These are phyloP conservation scores for Abramis brama DNA, from an alignment of 2,113 vertebrate genomes.

Conservation along the genomic window DNA sequence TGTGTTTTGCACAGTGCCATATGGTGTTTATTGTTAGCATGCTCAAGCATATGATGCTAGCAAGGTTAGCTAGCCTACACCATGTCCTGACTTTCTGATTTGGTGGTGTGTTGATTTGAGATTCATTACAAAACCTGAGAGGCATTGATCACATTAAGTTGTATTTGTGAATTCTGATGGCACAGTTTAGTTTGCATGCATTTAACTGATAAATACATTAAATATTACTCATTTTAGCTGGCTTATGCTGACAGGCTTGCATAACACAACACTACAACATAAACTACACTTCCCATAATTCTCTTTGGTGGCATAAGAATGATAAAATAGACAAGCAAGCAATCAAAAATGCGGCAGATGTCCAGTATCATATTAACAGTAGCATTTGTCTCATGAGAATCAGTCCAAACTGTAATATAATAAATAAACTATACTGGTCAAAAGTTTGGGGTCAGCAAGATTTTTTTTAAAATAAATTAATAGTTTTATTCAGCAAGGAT, in stretches of 20 bases:
- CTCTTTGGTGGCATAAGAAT: background rate
- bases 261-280: no score
- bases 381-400: background rate
- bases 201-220: background rate
- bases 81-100: background rate
- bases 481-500: background rate
- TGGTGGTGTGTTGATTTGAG: background rate
- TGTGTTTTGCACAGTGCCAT: constrained; percentile 8
- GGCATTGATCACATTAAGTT: background rate
- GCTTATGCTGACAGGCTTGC: background rate
- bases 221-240: background rate
- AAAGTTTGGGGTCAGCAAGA: background rate
- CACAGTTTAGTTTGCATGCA: background rate
- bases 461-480: no score
- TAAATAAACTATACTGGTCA: background rate
- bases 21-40: constrained; percentile 14
- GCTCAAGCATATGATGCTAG: constrained; percentile 6
- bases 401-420: background rate
- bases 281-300: background rate
- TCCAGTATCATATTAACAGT: background rate
- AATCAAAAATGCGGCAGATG: background rate
- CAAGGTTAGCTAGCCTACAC: background rate
- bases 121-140: background rate
- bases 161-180: background rate
- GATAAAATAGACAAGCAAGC: background rate